These are phyloP conservation scores for Pseudomyrmex concolor DNA, from an alignment of 1,140 invertebrate species.

Conservation along the genomic window DNA sequence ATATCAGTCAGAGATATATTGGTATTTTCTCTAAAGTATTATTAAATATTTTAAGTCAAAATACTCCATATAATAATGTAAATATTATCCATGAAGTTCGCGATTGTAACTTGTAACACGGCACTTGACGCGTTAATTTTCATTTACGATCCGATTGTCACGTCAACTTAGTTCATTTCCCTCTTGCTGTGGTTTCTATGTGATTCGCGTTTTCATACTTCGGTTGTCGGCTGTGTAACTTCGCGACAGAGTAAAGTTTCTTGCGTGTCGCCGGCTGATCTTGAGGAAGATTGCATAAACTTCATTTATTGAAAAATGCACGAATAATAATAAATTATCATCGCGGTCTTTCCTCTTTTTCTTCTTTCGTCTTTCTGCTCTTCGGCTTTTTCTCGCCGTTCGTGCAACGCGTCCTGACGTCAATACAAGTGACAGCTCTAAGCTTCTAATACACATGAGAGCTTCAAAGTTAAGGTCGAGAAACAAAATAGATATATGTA, in stretches of 20 bases:
- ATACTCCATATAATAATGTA: too few species aligned
- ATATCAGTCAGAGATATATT: too few species aligned
- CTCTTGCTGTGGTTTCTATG: not conserved
- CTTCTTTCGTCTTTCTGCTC: slow-evolving; percentile 2
- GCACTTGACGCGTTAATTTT: slow-evolving; percentile 38
- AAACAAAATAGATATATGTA: slow-evolving; percentile 47
- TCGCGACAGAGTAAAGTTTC: not conserved
- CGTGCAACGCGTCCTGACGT: slow-evolving; percentile 37
- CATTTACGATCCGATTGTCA: slow-evolving; percentile 5
- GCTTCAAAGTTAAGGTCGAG: slow-evolving; percentile 23
- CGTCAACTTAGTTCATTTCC: slow-evolving; percentile 25
- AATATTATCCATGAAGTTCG: not conserved
- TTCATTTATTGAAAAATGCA: not conserved
- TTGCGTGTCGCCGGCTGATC: slow-evolving; percentile 25
- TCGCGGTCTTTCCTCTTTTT: not conserved
- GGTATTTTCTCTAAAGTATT: too few species aligned
- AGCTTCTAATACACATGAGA: slow-evolving; percentile 36
- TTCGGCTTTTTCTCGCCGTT: slow-evolving; percentile 52
- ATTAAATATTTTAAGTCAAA: too few species aligned
- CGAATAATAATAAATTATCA: not conserved
- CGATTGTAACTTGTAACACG: not conserved
- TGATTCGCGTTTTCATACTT: not conserved
- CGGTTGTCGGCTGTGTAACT: slow-evolving; percentile 3
- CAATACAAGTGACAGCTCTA: slow-evolving; percentile 58
- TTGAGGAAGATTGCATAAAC: slow-evolving; percentile 7